Evolutionary conservation across 2,888 invertebrate species (phyloP).

Genomic region (Drosophila robusta): DNA sequence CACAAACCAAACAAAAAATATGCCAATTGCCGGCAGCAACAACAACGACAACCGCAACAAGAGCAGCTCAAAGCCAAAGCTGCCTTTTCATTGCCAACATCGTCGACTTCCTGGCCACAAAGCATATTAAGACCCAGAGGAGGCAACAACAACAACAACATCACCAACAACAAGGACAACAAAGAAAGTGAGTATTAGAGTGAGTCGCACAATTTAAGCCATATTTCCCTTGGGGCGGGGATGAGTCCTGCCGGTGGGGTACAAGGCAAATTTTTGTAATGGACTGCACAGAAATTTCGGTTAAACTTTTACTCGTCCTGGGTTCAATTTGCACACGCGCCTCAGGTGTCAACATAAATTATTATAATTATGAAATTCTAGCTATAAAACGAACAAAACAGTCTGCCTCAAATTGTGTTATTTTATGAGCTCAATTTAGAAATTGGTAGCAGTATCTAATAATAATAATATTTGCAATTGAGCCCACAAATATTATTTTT

Average conservation of each 20-base stretch:
- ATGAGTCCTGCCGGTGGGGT: neutral
- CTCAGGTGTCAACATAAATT: conserved; percentile 79
- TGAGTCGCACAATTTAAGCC: conserved; percentile 61
- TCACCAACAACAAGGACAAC: conserved; percentile 1
- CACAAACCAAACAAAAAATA: conserved; percentile 36
- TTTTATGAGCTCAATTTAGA: conserved; percentile 41
- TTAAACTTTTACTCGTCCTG: conserved; percentile 32
- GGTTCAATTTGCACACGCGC: conserved; percentile 41
- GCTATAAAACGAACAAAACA: conserved; percentile 40
- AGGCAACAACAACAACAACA: conserved; percentile 1
- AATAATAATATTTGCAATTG: conserved; percentile 1
- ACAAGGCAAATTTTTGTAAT: conserved; percentile 23
- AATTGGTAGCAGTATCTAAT: conserved; percentile 27
- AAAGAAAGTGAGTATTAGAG: conserved; percentile 49
- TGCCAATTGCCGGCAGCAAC: conserved; percentile 59
- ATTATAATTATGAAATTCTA: conserved; percentile 72
- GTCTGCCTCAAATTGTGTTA: conserved; percentile 21
- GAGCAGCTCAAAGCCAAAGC: conserved; percentile 49
- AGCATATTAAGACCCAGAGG: conserved; percentile 40
- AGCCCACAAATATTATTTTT: neutral
- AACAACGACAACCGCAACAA: conserved; percentile 14
- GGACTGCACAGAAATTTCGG: conserved; percentile 27
- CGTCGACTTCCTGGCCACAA: conserved; percentile 60
- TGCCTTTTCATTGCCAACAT: conserved; percentile 63
- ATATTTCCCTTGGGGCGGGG: conserved; percentile 49